Evolutionary conservation across 2,797 vertebrate species (phyloP), one percentile per base, ranked within the genome.

Genomic region (Lerista edwardsae): DNA sequence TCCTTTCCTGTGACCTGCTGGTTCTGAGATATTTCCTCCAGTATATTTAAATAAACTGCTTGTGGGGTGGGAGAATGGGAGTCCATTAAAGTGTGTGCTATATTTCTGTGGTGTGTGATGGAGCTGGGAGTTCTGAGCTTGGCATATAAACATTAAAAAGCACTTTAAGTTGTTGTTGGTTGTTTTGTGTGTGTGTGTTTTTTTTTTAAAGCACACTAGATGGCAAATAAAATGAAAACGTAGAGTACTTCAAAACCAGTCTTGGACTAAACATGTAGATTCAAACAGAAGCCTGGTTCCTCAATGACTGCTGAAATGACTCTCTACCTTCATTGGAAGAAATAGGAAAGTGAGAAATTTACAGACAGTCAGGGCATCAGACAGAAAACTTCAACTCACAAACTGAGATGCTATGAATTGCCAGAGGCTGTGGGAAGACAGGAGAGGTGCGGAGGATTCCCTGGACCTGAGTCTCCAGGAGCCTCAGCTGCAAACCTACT

Each of bases 281-380:
- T 75, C 25, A 29, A 67, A 65, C 3, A 75, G 21, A 39, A 82
- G 62, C 3, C 25, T 68, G n/a, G 51, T 55, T 55, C 51, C 51
- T 11, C 47, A 62, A 68, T 41, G 15, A 8, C 57, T 68, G 62
- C 62, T 61, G 41, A 57, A 75, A 67, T 55, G 51, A 55, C 51
- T 51, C 15, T 27, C 55, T 6, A 76, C 14, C 23, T 47, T 72
- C 78, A 51, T 29, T 67, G 1, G 84, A 86, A 83, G 68, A n/a
- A 81, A 72, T 0, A 8, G 68, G 44, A 59, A 34, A 29, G 39
- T 74, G 65, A 74, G 25, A 73, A 86, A 14, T 19, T 68, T 78
- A n/a, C 41, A 79, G 25, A 34, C 36, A 73, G 59, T 65, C 80
- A 89, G 90, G 75, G 71, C 77, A 91, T 57, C 59, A 68, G 59